These are phyloP conservation scores for Heteromyza rotundicornis DNA, from an alignment of 2,888 invertebrate genomes.

Conservation along the genomic window DNA sequence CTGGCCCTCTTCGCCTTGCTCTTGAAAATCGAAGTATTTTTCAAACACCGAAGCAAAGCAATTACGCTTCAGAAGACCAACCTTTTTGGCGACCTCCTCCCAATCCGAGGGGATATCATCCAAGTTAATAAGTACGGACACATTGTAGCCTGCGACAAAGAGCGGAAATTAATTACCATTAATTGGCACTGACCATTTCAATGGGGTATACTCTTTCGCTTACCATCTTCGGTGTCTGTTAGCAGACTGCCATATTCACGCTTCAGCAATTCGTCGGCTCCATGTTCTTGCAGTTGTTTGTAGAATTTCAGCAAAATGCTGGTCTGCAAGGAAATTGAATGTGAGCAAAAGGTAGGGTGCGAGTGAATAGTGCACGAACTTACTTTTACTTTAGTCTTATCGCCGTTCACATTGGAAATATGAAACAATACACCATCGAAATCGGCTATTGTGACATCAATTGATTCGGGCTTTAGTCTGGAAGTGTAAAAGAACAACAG, in stretches of 20 bases:
- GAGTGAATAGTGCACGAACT: conserved; percentile 55
- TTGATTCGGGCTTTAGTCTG: conserved; percentile 86
- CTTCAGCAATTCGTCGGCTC: conserved; percentile 94
- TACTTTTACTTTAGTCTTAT: conserved; percentile 97
- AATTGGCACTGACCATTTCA: background rate
- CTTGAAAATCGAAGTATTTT: conserved; percentile 98
- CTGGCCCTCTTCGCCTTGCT: conserved; percentile 87
- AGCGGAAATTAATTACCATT: conserved; percentile 6
- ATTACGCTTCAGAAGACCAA: conserved; percentile 94
- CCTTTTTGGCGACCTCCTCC: conserved; percentile 87
- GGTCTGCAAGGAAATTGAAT: conserved; percentile 69
- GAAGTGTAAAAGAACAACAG: conserved; percentile 27
- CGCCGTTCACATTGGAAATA: conserved; percentile 95
- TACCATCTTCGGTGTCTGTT: conserved; percentile 85
- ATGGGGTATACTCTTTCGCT: background rate
- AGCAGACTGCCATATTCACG: conserved; percentile 88
- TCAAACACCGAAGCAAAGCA: conserved; percentile 99
- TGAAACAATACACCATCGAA: conserved; percentile 99
- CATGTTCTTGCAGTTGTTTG: conserved; percentile 97
- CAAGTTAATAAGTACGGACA: conserved; percentile 90
- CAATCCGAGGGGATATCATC: conserved; percentile 91
- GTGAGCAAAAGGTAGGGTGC: background rate
- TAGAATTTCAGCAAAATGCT: conserved; percentile 99
- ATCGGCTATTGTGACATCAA: conserved; percentile 93
- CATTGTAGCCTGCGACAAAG: conserved; percentile 80